Conservation (phyloP, 2,113 vertebrate genomes). For the Ariopsis seemanni region DNA sequence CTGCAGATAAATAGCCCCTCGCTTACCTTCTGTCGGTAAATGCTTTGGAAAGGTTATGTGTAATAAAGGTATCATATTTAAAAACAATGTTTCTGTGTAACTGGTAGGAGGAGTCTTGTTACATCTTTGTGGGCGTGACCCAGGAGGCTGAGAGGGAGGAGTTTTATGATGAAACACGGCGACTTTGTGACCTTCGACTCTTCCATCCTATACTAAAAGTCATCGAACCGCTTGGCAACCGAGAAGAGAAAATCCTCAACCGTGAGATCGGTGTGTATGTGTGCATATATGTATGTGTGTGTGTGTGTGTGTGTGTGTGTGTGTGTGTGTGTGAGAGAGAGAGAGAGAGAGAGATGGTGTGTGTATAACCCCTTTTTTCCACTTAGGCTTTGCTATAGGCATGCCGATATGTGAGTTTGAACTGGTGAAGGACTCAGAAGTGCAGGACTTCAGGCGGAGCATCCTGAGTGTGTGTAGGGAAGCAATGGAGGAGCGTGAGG, state of each 20-base stretch:
- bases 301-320: background rate
- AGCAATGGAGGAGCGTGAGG: slow-evolving; percentile 77
- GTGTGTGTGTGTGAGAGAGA: background rate
- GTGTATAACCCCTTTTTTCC: background rate
- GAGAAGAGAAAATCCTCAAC: slow-evolving; percentile 80
- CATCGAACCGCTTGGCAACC: slow-evolving; percentile 77
- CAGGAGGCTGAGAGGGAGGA: slow-evolving; percentile 80
- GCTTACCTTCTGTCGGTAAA: background rate
- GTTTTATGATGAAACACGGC: slow-evolving; percentile 76
- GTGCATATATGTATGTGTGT: background rate
- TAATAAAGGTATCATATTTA: background rate
- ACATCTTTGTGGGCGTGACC: slow-evolving; percentile 81
- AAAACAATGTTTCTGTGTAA: slow-evolving; percentile 13
- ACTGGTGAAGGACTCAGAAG: slow-evolving; percentile 69
- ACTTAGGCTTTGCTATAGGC: slow-evolving; percentile 74
- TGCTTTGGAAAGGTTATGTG: background rate
- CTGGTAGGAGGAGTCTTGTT: slow-evolving; percentile 76
- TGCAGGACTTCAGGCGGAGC: slow-evolving; percentile 67
- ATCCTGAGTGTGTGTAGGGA: slow-evolving; percentile 76
- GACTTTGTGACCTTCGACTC: slow-evolving; percentile 76
- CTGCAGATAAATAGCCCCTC: background rate
- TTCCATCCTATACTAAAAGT: slow-evolving; percentile 80
- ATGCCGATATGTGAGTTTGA: slow-evolving; percentile 77
- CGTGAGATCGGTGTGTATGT: slow-evolving; percentile 72
- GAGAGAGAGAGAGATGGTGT: background rate